These are phyloP conservation scores for Drosophila kikkawai DNA, from an alignment of 1,140 invertebrate species.

Conservation along the genomic window DNA sequence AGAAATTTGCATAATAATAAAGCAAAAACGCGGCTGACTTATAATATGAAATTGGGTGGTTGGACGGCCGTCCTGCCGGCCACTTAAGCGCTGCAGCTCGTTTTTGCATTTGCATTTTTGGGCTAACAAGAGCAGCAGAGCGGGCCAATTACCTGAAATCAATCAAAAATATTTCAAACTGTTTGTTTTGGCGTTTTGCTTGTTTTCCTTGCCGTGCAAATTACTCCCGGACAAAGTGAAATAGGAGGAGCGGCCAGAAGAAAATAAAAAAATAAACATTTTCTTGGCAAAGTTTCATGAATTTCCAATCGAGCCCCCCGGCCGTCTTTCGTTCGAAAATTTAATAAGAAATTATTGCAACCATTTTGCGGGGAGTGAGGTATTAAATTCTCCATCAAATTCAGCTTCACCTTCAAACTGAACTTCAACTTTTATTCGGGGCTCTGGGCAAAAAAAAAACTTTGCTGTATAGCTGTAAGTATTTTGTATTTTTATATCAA, in stretches of 20 bases:
- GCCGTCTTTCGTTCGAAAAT: constrained; percentile 32
- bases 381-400: constrained; percentile 58
- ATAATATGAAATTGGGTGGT: constrained; percentile 35
- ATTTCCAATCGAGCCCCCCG: constrained; percentile 31
- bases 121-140: constrained; percentile 35
- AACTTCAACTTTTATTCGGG: constrained; percentile 21
- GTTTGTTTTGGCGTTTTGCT: constrained; percentile 47
- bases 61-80: not conserved
- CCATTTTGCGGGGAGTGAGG: constrained; percentile 7
- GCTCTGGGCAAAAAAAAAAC: constrained; percentile 28
- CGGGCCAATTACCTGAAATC: constrained; percentile 75
- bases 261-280: constrained; percentile 30
- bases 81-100: constrained; percentile 36
- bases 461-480: constrained; percentile 34
- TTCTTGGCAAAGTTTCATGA: constrained; percentile 44
- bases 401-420: constrained; percentile 27
- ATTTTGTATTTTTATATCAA: constrained; percentile 55
- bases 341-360: constrained; percentile 60
- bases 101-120: constrained; percentile 62
- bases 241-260: not conserved
- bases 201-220: constrained; percentile 49
- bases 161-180: constrained; percentile 65
- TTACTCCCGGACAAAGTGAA: constrained; percentile 42
- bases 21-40: constrained; percentile 41
- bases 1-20: constrained; percentile 82